Conservation (phyloP, 2,113 vertebrate species). For the Telmatochromis bifrenatus region DNA sequence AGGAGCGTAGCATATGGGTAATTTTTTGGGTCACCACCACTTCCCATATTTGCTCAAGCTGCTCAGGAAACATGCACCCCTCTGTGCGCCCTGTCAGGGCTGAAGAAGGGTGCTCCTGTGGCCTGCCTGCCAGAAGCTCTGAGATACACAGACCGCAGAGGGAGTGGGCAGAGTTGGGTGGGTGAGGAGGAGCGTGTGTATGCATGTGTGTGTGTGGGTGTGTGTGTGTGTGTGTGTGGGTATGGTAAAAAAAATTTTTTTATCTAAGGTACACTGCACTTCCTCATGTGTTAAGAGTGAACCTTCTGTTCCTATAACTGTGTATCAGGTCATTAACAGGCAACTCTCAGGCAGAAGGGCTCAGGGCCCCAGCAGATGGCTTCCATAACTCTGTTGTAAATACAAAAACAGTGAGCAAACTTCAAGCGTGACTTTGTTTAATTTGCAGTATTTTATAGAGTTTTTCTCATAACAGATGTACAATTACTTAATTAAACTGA, state of each 20-base stretch:
- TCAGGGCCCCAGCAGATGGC: conserved; percentile 35
- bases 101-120: background rate
- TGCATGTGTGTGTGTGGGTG: conserved; percentile 5
- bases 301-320: conserved; percentile 28
- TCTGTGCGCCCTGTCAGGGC: background rate
- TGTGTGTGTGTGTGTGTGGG: conserved; percentile 1
- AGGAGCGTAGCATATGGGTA: background rate
- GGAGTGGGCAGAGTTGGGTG: conserved; percentile 3
- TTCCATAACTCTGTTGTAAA: background rate
- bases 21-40: conserved; percentile 42
- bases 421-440: background rate
- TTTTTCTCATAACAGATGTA: background rate
- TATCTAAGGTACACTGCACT: conserved; percentile 66
- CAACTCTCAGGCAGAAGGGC: background rate
- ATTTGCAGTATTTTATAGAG: background rate
- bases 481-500: background rate
- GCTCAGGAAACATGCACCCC: conserved; percentile 57
- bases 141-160: conserved; percentile 41
- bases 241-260: background rate
- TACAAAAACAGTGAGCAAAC: background rate
- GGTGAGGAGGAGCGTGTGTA: conserved; percentile 1
- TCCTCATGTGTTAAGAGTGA: conserved; percentile 48
- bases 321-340: conserved; percentile 1
- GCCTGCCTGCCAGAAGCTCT: conserved; percentile 15
- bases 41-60: conserved; percentile 62